These are phyloP conservation scores for Psephotus haematonotus DNA, from an alignment of 2,113 vertebrate species.

Conservation along the genomic window DNA sequence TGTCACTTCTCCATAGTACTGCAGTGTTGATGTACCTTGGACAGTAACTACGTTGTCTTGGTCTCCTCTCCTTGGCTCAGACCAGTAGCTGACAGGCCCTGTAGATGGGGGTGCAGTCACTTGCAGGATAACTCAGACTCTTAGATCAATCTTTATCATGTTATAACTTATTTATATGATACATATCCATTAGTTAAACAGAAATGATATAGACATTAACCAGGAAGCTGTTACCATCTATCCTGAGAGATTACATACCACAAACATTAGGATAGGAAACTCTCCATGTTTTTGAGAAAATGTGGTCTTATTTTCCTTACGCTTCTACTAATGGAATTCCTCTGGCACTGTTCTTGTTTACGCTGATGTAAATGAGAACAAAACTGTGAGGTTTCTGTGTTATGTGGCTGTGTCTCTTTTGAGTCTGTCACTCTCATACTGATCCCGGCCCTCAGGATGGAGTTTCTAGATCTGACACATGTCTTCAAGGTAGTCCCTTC, in stretches of 20 bases:
- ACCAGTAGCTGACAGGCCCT: neutral
- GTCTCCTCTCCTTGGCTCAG: neutral
- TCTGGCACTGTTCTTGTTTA: neutral
- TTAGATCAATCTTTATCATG: neutral
- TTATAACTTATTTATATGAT: neutral
- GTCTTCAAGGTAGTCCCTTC: neutral
- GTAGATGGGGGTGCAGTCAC: neutral
- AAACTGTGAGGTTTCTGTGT: neutral
- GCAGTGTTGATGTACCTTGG: neutral
- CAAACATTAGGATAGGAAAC: neutral
- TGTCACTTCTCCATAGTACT: neutral
- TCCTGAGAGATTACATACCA: neutral
- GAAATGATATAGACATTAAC: neutral
- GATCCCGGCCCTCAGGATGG: neutral
- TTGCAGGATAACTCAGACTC: neutral
- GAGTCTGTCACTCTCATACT: neutral
- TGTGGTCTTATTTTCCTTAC: neutral
- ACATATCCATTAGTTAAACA: neutral
- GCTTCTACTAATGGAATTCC: neutral
- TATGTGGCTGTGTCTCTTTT: neutral
- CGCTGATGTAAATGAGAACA: neutral
- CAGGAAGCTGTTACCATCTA: neutral
- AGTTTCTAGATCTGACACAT: neutral
- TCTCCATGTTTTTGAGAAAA: neutral
- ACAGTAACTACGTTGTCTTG: neutral